Evolutionary conservation across 2,888 invertebrate genomes (phyloP).

Genomic region (Megastigmus dorsalis): DNA sequence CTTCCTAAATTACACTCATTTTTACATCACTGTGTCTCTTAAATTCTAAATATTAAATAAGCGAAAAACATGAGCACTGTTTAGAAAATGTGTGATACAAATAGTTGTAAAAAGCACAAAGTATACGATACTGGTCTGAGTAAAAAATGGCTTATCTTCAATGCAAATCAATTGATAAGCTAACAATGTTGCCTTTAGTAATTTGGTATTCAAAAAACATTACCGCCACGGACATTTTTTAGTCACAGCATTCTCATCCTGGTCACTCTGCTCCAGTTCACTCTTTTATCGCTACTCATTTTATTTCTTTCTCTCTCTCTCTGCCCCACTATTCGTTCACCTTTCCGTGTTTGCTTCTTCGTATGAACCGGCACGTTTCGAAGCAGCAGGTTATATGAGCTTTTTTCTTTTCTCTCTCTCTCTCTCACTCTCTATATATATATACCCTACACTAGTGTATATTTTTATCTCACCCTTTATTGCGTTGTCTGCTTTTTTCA

Average conservation of each 20-base stretch:
- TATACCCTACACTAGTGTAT: background rate
- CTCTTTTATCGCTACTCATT: conserved; percentile 23
- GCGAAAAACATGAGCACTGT: too few species aligned
- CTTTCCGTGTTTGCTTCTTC: conserved; percentile 14
- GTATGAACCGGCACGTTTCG: conserved; percentile 41
- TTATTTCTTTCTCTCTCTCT: background rate
- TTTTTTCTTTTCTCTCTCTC: conserved; percentile 21
- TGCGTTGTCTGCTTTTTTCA: conserved; percentile 35
- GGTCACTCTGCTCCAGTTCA: too few species aligned
- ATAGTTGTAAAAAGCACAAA: too few species aligned
- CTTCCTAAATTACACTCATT: background rate
- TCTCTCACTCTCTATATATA: background rate
- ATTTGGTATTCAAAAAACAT: too few species aligned
- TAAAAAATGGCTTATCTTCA: too few species aligned
- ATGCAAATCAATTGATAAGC: too few species aligned
- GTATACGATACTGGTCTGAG: too few species aligned
- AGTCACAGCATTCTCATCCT: too few species aligned
- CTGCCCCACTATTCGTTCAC: background rate
- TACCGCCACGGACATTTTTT: too few species aligned
- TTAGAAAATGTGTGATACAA: too few species aligned
- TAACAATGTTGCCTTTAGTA: too few species aligned
- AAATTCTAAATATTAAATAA: too few species aligned
- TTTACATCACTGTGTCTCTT: background rate
- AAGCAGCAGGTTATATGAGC: conserved; percentile 46
- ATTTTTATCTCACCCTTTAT: conserved; percentile 33